These are phyloP conservation scores for Calameuta filiformis DNA, from an alignment of 2,888 invertebrate species.

Conservation along the genomic window DNA sequence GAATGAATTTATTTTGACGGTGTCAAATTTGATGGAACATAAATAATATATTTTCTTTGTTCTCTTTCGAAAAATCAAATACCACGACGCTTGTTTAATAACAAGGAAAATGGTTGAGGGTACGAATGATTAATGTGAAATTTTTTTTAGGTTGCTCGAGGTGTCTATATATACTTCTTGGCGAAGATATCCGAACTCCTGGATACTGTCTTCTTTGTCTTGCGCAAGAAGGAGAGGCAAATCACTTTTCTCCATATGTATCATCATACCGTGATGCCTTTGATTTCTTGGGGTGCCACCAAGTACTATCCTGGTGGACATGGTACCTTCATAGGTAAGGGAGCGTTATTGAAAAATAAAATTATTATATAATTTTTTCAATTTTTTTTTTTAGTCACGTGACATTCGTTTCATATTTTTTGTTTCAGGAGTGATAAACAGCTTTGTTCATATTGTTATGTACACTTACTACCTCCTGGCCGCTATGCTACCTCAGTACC, in stretches of 20 bases:
- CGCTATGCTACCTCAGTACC: slow-evolving; percentile 87
- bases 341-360: not conserved
- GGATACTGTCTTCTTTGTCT: slow-evolving; percentile 93
- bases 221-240: slow-evolving; percentile 91
- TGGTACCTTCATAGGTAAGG: slow-evolving; percentile 81
- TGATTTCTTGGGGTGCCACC: slow-evolving; percentile 92
- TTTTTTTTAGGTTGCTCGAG: slow-evolving; percentile 71
- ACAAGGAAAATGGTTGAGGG: not conserved
- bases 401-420: not conserved
- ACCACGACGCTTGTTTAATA: not conserved
- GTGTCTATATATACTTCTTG: slow-evolving; percentile 87
- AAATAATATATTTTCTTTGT: not conserved
- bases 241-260: slow-evolving; percentile 92
- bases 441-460: slow-evolving; percentile 96
- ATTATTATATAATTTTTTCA: not conserved
- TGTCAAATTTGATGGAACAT: not conserved
- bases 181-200: slow-evolving; percentile 91
- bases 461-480: slow-evolving; percentile 92
- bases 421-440: slow-evolving; percentile 81
- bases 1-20: not conserved
- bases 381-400: not conserved
- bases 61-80: not conserved
- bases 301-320: slow-evolving; percentile 90
- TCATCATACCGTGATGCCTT: slow-evolving; percentile 95
- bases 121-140: slow-evolving; percentile 68